Conservation (phyloP, 2,888 invertebrate species). For the Dryadula phaetusa region DNA sequence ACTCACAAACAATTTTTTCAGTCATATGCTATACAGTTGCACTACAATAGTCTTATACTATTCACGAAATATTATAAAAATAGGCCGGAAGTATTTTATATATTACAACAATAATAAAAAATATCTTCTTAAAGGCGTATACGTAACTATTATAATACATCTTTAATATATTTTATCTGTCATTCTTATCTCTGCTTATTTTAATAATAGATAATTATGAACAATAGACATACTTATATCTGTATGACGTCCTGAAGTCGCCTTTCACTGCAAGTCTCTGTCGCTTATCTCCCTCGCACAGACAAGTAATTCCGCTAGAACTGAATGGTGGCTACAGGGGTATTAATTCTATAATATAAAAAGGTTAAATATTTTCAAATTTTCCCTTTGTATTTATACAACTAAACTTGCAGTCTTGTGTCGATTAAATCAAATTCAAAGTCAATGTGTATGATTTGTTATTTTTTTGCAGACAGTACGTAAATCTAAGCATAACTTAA, state of each 20-base stretch:
- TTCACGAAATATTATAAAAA: too few species aligned
- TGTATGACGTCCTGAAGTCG: conserved; percentile 41
- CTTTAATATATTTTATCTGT: not conserved
- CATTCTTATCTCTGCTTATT: not conserved
- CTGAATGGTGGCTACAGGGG: not conserved
- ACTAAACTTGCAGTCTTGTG: not conserved
- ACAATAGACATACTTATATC: not conserved
- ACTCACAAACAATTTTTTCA: too few species aligned
- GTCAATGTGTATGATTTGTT: not conserved
- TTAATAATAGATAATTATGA: conserved; percentile 6
- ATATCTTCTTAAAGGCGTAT: too few species aligned
- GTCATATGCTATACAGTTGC: too few species aligned
- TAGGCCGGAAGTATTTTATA: too few species aligned
- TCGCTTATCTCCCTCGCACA: conserved; percentile 27
- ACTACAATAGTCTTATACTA: too few species aligned
- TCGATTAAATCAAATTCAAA: not conserved
- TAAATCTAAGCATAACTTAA: too few species aligned
- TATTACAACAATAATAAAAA: not conserved
- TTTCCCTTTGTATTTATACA: not conserved
- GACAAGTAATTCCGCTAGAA: conserved; percentile 21
- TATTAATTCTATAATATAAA: conserved; percentile 23
- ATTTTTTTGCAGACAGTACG: not conserved
- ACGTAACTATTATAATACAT: too few species aligned
- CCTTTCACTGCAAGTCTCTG: not conserved
- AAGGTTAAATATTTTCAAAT: conserved; percentile 1